phyloP scores from a whole-genome alignment of 2,888 invertebrate genomes.

The Formica aserva region DNA sequence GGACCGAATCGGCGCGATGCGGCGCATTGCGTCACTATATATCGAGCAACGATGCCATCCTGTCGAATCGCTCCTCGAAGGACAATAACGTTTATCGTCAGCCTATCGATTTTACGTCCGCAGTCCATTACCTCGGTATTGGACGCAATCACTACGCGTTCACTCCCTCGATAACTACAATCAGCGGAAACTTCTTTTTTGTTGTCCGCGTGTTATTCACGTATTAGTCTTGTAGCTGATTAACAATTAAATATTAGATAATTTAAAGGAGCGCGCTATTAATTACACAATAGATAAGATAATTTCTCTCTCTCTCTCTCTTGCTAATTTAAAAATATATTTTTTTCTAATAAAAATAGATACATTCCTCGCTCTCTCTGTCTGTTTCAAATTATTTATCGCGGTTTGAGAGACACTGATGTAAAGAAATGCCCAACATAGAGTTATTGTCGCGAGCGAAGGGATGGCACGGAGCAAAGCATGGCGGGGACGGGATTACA shows the following conservation, averaged over 20 bases:
- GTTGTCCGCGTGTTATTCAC: too few species aligned
- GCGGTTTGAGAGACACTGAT: slow-evolving; percentile 5
- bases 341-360: not conserved
- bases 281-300: not conserved
- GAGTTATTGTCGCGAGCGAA: slow-evolving; percentile 15
- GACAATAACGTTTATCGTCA: slow-evolving; percentile 54
- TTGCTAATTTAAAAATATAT: not conserved
- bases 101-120: slow-evolving; percentile 52
- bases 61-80: slow-evolving; percentile 51
- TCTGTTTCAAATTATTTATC: not conserved
- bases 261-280: not conserved
- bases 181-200: slow-evolving; percentile 27
- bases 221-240: slow-evolving; percentile 2
- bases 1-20: slow-evolving; percentile 50
- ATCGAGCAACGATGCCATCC: slow-evolving; percentile 41
- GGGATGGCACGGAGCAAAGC: slow-evolving; percentile 22
- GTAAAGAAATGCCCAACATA: slow-evolving; percentile 17
- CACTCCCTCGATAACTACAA: slow-evolving; percentile 33
- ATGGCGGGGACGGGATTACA: slow-evolving; percentile 50
- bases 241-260: not conserved
- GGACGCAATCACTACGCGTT: slow-evolving; percentile 17
- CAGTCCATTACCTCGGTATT: slow-evolving; percentile 48
- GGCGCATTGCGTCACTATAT: slow-evolving; percentile 40
- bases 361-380: not conserved
- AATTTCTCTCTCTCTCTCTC: not conserved